Conservation (phyloP, 2,113 vertebrate species). For the Xyrauchen texanus region DNA sequence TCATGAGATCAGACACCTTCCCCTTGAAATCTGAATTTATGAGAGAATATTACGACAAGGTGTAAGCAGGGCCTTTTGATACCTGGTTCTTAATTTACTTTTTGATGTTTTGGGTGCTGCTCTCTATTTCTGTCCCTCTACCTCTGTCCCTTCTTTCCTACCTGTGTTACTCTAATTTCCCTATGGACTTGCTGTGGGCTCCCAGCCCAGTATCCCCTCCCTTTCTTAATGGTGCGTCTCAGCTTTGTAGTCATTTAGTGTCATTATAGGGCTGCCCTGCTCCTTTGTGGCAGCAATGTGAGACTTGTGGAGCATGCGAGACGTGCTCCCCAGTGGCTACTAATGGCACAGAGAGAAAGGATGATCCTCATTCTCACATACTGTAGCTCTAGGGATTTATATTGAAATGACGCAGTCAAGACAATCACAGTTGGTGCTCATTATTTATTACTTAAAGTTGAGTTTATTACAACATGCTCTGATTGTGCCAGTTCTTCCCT, state of each 20-base stretch:
- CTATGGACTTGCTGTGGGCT: conserved; percentile 8
- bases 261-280: conserved; percentile 37
- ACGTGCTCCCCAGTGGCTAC: conserved; percentile 44
- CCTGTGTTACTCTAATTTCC: neutral
- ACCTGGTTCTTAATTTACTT: neutral
- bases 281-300: conserved; percentile 16
- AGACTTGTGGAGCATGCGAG: conserved; percentile 42
- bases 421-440: neutral
- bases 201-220: neutral
- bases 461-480: conserved; percentile 6
- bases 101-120: neutral
- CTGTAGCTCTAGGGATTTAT: neutral
- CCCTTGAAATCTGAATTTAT: too few species aligned
- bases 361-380: too few species aligned
- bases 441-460: neutral
- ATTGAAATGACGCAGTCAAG: conserved; percentile 21
- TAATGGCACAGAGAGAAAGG: neutral
- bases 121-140: neutral
- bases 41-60: too few species aligned
- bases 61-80: too few species aligned
- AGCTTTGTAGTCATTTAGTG: conserved; percentile 34
- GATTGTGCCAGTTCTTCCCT: neutral
- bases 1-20: too few species aligned
- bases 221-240: neutral
- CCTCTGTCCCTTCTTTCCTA: neutral